Evolutionary conservation across 2,888 invertebrate species (phyloP).

Genomic region (Drosophila nr. perissopoda): DNA sequence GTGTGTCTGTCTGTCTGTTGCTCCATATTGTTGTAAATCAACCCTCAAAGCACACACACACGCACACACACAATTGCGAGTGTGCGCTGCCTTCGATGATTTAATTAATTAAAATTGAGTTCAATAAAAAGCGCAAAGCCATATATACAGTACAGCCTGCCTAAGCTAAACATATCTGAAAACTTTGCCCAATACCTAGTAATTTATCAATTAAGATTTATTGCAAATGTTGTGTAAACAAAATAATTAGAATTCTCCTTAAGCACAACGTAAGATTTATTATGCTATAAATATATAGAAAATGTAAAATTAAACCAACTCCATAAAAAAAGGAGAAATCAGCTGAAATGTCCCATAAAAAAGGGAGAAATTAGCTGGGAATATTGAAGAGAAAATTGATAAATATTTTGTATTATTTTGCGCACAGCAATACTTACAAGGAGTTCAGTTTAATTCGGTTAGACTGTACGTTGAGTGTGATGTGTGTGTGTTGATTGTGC

Average conservation of each 20-base stretch:
- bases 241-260: not conserved
- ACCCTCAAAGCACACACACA: conserved; percentile 46
- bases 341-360: not conserved
- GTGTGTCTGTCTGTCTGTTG: conserved; percentile 19
- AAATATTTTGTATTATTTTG: not conserved
- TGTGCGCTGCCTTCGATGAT: conserved; percentile 73
- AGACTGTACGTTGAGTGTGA: conserved; percentile 31
- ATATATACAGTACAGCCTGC: conserved; percentile 36
- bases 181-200: not conserved
- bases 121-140: conserved; percentile 71
- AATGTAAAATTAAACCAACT: not conserved
- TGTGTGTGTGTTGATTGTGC: conserved; percentile 8
- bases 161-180: conserved; percentile 13
- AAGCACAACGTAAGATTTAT: not conserved
- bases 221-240: not conserved
- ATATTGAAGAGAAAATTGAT: not conserved
- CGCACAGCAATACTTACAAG: not conserved
- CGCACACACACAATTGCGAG: conserved; percentile 37
- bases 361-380: not conserved
- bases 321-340: not conserved
- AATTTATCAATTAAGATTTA: conserved; percentile 3
- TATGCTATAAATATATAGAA: not conserved
- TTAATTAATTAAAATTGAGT: conserved; percentile 82
- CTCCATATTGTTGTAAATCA: conserved; percentile 52
- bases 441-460: conserved; percentile 1